These are phyloP conservation scores for Nematopogon swammerdamellus DNA, from an alignment of 2,888 invertebrate genomes.

Conservation along the genomic window DNA sequence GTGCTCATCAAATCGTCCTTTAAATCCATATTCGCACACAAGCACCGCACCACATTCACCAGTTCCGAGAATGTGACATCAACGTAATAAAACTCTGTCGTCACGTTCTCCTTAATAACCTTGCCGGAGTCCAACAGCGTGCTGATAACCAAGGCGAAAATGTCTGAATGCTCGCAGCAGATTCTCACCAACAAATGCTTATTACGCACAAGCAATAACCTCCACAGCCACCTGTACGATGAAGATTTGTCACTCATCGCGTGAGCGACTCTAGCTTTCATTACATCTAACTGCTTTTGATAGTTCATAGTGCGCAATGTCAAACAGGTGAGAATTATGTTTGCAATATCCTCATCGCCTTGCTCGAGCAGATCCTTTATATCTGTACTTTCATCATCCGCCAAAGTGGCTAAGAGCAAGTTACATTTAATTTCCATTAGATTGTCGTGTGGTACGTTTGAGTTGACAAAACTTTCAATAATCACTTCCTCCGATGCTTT, in stretches of 20 bases:
- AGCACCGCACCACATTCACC: constrained; percentile 28
- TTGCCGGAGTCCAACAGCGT: constrained; percentile 39
- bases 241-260: constrained; percentile 21
- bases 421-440: constrained; percentile 29
- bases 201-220: constrained; percentile 23
- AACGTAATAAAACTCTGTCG: constrained; percentile 35
- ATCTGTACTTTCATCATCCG: constrained; percentile 16
- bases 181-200: constrained; percentile 22
- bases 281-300: constrained; percentile 15
- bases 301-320: constrained; percentile 22
- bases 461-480: constrained; percentile 22
- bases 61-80: constrained; percentile 52
- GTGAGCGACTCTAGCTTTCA: constrained; percentile 20
- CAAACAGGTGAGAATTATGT: constrained; percentile 29
- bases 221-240: constrained; percentile 30
- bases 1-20: constrained; percentile 37
- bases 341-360: constrained; percentile 22
- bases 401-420: constrained; percentile 25
- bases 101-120: constrained; percentile 30
- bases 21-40: constrained; percentile 33
- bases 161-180: constrained; percentile 25
- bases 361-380: constrained; percentile 21
- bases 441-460: constrained; percentile 23
- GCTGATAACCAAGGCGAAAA: constrained; percentile 27
- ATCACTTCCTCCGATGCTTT: constrained; percentile 33